Percentiles rank a stretch among this genome's conserved stretches.
Evolutionary conservation across 2,797 vertebrate species (phyloP).

Genomic region (Selene dorsalis): DNA sequence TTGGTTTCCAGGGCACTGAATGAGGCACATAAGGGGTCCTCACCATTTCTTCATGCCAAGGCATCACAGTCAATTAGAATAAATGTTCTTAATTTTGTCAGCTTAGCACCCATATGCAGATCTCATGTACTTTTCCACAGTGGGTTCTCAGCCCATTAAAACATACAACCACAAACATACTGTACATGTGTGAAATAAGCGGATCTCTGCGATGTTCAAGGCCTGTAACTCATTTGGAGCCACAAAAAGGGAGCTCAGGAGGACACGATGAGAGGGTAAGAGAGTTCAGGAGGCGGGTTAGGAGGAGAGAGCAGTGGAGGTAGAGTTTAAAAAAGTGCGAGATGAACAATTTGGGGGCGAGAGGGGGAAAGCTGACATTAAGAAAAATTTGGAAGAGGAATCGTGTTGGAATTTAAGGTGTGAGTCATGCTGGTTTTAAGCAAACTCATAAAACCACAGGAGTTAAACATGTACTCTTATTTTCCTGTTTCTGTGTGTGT

Average conservation of each 20-base stretch:
- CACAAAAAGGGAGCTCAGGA: neutral
- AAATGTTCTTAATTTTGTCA: constrained; percentile 46
- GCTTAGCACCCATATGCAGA: constrained; percentile 18
- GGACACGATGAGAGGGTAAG: neutral
- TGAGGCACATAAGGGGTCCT: constrained; percentile 42
- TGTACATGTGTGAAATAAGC: constrained; percentile 30
- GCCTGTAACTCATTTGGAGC: neutral
- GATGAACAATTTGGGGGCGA: constrained; percentile 4
- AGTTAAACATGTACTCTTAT: constrained; percentile 58
- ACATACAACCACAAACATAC: constrained; percentile 30
- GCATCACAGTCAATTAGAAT: constrained; percentile 43
- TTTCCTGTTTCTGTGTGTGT: constrained; percentile 60
- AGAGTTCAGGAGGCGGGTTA: neutral
- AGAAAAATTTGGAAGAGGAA: constrained; percentile 38
- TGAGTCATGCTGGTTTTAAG: constrained; percentile 76
- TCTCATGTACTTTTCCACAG: constrained; percentile 40
- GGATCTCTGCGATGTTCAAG: neutral
- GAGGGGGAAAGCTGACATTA: constrained; percentile 33
- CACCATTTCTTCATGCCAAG: constrained; percentile 16
- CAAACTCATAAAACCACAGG: constrained; percentile 74
- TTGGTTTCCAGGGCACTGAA: constrained; percentile 75
- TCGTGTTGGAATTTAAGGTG: constrained; percentile 72
- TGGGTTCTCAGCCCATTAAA: constrained; percentile 33
- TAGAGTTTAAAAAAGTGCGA: neutral
- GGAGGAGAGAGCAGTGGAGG: neutral